Conservation (phyloP, 1,140 invertebrate species). For the Acyrthosiphon pisum region DNA sequence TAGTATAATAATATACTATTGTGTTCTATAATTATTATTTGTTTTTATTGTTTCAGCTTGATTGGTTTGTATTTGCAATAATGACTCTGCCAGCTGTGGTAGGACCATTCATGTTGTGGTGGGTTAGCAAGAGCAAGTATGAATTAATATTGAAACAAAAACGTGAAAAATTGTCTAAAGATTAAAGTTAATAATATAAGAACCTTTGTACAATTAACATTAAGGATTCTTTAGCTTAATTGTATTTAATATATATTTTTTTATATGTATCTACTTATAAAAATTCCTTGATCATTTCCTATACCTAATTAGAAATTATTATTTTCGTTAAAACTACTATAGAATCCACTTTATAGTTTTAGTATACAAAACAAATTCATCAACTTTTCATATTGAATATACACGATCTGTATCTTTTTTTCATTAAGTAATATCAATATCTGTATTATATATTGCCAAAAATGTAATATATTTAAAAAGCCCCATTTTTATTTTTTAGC, state of each 20-base stretch:
- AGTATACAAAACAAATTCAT: not conserved
- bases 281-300: constrained; percentile 11
- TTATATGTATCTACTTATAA: constrained; percentile 31
- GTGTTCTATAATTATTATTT: not conserved
- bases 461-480: not conserved
- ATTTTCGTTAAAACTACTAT: not conserved
- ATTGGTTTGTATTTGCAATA: constrained; percentile 95
- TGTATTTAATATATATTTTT: constrained; percentile 44
- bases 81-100: constrained; percentile 94
- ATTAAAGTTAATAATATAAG: constrained; percentile 57
- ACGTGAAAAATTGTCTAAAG: constrained; percentile 64
- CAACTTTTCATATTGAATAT: not conserved
- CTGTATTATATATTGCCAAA: not conserved
- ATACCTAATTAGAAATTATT: not conserved
- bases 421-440: not conserved
- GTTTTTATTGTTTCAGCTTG: constrained; percentile 70
- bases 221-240: constrained; percentile 19
- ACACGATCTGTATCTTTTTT: not conserved
- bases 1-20: not conserved
- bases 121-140: constrained; percentile 93
- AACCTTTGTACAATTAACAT: constrained; percentile 14
- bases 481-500: too few relatives aligned
- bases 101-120: constrained; percentile 95
- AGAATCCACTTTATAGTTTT: not conserved
- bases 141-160: constrained; percentile 77